Conservation (phyloP, 2,113 vertebrate genomes). For the Amblyopsis rosae region DNA sequence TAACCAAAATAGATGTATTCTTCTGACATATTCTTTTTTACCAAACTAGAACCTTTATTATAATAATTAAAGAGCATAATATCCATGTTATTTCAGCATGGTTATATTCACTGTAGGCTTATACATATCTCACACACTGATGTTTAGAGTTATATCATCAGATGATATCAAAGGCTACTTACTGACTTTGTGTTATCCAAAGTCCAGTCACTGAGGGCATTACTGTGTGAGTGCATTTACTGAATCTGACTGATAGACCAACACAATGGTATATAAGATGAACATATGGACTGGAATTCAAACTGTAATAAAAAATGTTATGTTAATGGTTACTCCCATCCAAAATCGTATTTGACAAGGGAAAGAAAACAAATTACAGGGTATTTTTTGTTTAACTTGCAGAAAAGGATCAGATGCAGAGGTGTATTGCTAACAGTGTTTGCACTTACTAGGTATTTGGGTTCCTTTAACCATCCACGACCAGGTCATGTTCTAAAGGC, state of each 20-base stretch:
- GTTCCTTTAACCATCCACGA: slow-evolving; percentile 56
- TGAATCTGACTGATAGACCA: slow-evolving; percentile 43
- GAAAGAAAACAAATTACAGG: not conserved
- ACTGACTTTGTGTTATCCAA: slow-evolving; percentile 52
- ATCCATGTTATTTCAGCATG: not conserved
- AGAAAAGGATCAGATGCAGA: slow-evolving; percentile 42
- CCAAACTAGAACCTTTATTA: no score
- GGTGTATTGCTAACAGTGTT: slow-evolving; percentile 71
- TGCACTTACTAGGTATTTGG: slow-evolving; percentile 47
- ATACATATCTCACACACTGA: not conserved
- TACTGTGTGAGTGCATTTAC: slow-evolving; percentile 28
- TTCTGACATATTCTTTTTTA: no score
- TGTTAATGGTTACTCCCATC: not conserved
- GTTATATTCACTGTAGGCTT: no score
- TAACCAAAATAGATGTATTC: no score
- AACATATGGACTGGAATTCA: slow-evolving; percentile 28
- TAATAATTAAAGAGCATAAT: not conserved
- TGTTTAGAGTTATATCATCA: not conserved
- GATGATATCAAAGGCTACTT: not conserved
- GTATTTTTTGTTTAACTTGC: slow-evolving; percentile 12
- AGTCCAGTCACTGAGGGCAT: slow-evolving; percentile 39
- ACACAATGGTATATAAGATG: slow-evolving; percentile 39
- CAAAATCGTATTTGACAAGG: not conserved
- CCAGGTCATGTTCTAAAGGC: slow-evolving; percentile 62
- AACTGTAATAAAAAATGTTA: not conserved